Base-by-base conservation (phyloP, 2,113 vertebrate species). In the Sakesphorus luctuosus region DNA sequence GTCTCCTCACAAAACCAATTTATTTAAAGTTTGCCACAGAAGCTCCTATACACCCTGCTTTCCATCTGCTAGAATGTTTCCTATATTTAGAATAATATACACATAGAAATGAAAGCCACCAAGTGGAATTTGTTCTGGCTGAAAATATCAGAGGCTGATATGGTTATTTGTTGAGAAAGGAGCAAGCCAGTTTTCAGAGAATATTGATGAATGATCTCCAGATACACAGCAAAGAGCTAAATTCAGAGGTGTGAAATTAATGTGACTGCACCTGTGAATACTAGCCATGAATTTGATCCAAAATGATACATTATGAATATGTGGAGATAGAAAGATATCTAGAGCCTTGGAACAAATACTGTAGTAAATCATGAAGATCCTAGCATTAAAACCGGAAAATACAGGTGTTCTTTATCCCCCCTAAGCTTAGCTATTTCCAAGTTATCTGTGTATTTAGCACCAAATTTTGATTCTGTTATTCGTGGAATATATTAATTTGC, bases 231-330 rank as follows among this genome's bases (percentile, higher is more conserved):
- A 94, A 94, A 88, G 86, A 92, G 61, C 91, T 84, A 84, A 94
- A 95, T 94, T 93, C 90, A 80, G 83, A 94, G 72, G 86, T 96
- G 80, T 92, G 93, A 96, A 94, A 93, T 94, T 95, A 90, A 90
- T 88, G 75, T 74, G 95, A 89, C 72, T 80, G 65, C 72, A 93
- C 79, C 76, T 95, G 61, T 55, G 65, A 93, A 95, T 85, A 68
- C 72, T 47, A 91, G 72, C 49, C 38, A 33, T 80, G 66, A 95
- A 83, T 93, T 88, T 93, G 81, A 86, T 91, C 68, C 43, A 84
- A 93, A 94, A 95, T 85, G 29, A 85, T 77, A 33, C 29, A 49
- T 73, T 80, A 91, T 66, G 67, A 78, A 84, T 75, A 84, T 78
- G 33, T 72, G 68, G 47, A 88, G 72, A 86, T 33, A 81, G 55